phyloP scores from a whole-genome alignment of 2,888 invertebrate species.

The Kryphioiulus occultus region DNA sequence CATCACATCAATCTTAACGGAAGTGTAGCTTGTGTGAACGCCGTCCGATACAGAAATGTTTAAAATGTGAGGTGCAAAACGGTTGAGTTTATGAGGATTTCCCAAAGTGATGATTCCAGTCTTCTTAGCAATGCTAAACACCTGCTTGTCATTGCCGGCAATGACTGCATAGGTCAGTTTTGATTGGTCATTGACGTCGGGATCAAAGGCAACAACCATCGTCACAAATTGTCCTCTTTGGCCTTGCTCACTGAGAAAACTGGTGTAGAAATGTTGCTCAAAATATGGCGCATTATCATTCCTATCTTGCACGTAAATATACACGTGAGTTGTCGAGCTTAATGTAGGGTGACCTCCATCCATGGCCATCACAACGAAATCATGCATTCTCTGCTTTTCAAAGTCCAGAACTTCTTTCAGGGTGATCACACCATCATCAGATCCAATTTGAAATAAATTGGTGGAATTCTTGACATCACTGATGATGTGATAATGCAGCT shows the following conservation, averaged over 20 bases:
- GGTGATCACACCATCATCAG: constrained; percentile 77
- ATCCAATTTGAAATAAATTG: constrained; percentile 79
- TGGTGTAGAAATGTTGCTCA: constrained; percentile 80
- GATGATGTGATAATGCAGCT: constrained; percentile 75
- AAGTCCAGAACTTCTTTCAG: constrained; percentile 82
- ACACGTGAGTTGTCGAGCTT: constrained; percentile 81
- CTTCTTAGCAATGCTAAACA: constrained; percentile 60
- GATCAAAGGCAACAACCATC: constrained; percentile 86
- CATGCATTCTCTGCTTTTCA: constrained; percentile 76
- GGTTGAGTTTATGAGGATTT: constrained; percentile 77
- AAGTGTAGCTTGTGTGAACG: constrained; percentile 86
- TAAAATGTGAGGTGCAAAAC: constrained; percentile 72
- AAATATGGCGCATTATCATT: constrained; percentile 91
- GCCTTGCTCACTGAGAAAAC: constrained; percentile 80
- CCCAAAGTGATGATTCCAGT: constrained; percentile 73
- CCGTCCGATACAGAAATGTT: constrained; percentile 97
- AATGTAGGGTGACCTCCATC: constrained; percentile 86
- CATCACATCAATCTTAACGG: constrained; percentile 61
- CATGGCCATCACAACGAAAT: constrained; percentile 79
- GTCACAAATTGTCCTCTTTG: constrained; percentile 86
- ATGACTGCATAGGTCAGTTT: constrained; percentile 82
- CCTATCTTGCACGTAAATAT: constrained; percentile 84
- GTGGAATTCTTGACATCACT: constrained; percentile 66
- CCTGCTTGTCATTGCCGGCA: constrained; percentile 73
- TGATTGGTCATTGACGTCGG: constrained; percentile 79